Percentiles rank a stretch among this genome's conserved stretches.
These are phyloP conservation scores for Lutraria rhynchaena DNA, from an alignment of 1,140 invertebrate species.

Conservation along the genomic window DNA sequence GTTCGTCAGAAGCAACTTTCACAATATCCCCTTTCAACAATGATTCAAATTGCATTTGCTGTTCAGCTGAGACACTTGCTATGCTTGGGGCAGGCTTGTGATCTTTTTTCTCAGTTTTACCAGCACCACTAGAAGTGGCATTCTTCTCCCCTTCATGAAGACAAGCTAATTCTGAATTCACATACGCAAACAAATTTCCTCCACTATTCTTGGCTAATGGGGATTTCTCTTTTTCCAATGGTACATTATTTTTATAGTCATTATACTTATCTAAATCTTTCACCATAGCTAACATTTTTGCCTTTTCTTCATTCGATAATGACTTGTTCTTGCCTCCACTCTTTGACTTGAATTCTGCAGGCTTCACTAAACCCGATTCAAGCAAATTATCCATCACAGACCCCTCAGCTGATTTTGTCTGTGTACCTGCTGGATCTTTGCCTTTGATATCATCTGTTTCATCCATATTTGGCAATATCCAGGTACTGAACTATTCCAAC, in stretches of 20 bases:
- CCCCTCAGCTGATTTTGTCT: neutral
- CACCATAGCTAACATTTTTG: conserved; percentile 4
- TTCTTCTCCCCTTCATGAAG: conserved; percentile 4
- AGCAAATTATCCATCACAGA: neutral
- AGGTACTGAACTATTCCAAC: no score
- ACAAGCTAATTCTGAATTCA: conserved; percentile 20
- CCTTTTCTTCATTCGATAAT: conserved; percentile 10
- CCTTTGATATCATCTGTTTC: neutral
- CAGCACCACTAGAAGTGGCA: neutral
- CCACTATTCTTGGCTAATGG: neutral
- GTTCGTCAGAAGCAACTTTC: neutral
- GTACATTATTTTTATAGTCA: neutral
- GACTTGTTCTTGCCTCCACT: neutral
- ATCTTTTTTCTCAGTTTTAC: neutral
- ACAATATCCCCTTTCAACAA: conserved; percentile 9
- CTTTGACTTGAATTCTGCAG: conserved; percentile 8
- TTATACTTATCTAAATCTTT: conserved; percentile 4
- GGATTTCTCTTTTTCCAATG: neutral
- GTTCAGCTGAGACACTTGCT: conserved; percentile 6
- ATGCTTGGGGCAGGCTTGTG: neutral
- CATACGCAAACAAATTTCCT: neutral
- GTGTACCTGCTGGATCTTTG: neutral
- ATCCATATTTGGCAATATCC: no score
- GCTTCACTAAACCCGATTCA: conserved; percentile 13
- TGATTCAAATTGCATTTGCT: conserved; percentile 17